Percentiles rank a stretch among this genome's conserved stretches.
phyloP scores from a whole-genome alignment of 92 coral and sea anemone species.

The Porites lobata region DNA sequence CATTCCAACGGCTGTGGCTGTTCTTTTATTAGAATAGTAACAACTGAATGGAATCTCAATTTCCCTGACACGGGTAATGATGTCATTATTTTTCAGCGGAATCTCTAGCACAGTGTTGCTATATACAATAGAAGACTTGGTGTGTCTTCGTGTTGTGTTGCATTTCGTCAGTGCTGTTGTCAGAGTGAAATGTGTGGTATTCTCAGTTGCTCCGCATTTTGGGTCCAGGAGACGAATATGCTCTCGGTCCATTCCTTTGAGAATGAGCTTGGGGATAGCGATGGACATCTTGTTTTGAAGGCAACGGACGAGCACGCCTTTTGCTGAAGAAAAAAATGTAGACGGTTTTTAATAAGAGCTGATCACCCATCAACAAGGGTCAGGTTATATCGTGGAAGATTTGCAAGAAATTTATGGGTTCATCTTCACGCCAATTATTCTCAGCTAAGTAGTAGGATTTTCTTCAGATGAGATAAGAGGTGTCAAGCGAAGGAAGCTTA shows the following conservation, averaged over 20 bases:
- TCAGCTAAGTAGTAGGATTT: too few relatives aligned
- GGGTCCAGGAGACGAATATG: constrained; percentile 40
- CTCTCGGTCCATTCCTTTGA: constrained; percentile 32
- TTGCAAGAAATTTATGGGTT: too few relatives aligned
- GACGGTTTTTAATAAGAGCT: not conserved
- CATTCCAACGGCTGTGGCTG: constrained; percentile 18
- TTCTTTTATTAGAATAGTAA: constrained; percentile 13
- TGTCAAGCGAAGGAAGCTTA: too few relatives aligned
- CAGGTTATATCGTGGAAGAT: too few relatives aligned
- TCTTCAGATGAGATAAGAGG: too few relatives aligned
- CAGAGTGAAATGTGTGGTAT: constrained; percentile 10
- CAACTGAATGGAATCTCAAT: constrained; percentile 47
- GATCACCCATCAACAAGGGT: not conserved
- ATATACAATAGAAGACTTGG: constrained; percentile 27
- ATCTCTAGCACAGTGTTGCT: constrained; percentile 29
- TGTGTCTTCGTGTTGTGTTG: not conserved
- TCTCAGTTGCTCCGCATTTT: constrained; percentile 29
- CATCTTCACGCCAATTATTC: too few relatives aligned
- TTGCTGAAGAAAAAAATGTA: not conserved
- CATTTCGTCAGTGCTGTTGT: constrained; percentile 36
- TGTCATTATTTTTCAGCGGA: not conserved
- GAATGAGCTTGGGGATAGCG: constrained; percentile 16
- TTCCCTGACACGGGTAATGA: constrained; percentile 32
- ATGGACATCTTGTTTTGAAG: constrained; percentile 27
- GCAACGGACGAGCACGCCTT: constrained; percentile 5